Conservation (phyloP, 2,113 vertebrate genomes). For the Micronisus gabar region DNA sequence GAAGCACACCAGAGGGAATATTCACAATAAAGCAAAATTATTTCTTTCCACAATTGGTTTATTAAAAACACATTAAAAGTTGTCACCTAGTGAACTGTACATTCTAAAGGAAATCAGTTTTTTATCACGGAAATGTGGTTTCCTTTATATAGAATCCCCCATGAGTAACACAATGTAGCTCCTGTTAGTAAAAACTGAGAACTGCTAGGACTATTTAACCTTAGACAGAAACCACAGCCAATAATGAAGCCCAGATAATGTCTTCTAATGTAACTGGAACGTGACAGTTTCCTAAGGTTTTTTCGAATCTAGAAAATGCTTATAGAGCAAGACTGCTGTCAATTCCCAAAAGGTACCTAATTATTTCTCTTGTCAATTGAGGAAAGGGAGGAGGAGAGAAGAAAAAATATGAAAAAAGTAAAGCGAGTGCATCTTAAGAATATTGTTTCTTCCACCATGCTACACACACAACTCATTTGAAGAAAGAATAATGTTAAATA, state of each 20-base stretch:
- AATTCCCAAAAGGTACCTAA: not conserved
- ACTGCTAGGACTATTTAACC: not conserved
- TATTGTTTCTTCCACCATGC: fast-evolving
- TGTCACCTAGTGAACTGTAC: constrained; percentile 35
- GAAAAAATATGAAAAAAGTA: not conserved
- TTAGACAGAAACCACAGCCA: not conserved
- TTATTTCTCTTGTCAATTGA: not conserved
- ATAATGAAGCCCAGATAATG: not conserved
- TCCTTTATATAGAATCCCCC: constrained; percentile 46
- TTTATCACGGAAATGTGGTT: constrained; percentile 7
- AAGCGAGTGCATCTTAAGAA: not conserved
- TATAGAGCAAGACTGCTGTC: not conserved
- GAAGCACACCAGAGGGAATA: constrained; percentile 13
- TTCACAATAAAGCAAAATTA: constrained; percentile 1
- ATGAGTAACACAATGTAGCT: constrained; percentile 25
- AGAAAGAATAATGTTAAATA: not conserved
- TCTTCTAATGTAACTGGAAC: not conserved
- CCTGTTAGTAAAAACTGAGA: not conserved
- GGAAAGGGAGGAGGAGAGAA: not conserved
- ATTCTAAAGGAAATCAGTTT: constrained; percentile 49
- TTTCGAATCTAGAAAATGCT: not conserved
- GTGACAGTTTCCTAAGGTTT: not conserved
- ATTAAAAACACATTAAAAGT: constrained; percentile 46
- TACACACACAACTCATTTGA: not conserved
- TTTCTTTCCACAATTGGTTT: constrained; percentile 26